Evolutionary conservation across 1,140 invertebrate species (phyloP), one percentile per base, ranked within the genome.

Genomic region (Achroia grisella): DNA sequence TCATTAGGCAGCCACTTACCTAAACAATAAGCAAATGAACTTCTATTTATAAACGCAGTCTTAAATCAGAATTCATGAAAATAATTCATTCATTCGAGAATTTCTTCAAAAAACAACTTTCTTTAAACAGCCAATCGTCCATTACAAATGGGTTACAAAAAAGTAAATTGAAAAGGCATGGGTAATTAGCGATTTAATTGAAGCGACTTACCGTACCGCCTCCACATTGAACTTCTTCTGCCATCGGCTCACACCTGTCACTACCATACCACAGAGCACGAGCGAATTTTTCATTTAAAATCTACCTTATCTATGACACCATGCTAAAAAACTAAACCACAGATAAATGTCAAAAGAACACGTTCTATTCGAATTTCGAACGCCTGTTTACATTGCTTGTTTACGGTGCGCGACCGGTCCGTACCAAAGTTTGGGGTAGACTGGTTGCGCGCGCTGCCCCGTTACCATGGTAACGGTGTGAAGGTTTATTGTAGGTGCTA

Each of bases 401-500:
- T 8, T 10, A n/a, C 11, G 13, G 35, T 15, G 35, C 35, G 35
- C 35, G 35, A 37, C 35, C 11, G n/a, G 8, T 8, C 35, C 35
- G 10, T 14, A n/a, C 35, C 14, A 37, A 37, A 17, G 35, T 17
- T 9, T 37, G 35, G 35, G 14, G 17, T n/a, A 4, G 35, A 37
- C 35, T 37, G 35, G 35, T 15, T 37, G 35, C 35, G 35, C 35
- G 35, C 35, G 35, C 35, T 37, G 35, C 5, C 8, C 0, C 14
- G 35, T 37, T 23, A 4, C 35, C 35, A 37, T 37, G 15, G 35
- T 10, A 37, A 37, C 35, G 12, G 17, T 23, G 17, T 15, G 35
- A 15, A 37, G 35, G 35, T 37, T 37, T 37, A 37, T 15, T 34
- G 9, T 17, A 37, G 35, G 35, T 37, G 35, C 11, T 13, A 37